These are phyloP conservation scores for Dolichopus griseipennis DNA, from an alignment of 2,888 invertebrate genomes.

Conservation along the genomic window DNA sequence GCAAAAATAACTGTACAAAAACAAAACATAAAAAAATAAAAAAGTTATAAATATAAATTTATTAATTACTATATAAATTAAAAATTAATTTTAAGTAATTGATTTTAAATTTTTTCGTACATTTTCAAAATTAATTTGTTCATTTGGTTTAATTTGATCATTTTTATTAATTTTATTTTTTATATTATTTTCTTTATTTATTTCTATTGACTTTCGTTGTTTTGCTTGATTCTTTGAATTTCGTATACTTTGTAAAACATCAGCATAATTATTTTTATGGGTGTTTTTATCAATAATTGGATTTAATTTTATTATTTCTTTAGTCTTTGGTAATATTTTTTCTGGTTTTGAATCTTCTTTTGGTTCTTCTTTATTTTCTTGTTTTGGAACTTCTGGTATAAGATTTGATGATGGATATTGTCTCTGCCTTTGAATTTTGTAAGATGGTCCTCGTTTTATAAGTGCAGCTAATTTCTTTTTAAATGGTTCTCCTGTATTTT, in stretches of 20 bases:
- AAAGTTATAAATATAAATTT: too few relatives aligned
- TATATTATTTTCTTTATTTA: background rate
- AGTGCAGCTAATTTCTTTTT: slow-evolving; percentile 36
- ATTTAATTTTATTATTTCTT: too few relatives aligned
- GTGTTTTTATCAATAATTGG: background rate
- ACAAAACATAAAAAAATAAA: too few relatives aligned
- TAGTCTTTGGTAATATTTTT: slow-evolving; percentile 17
- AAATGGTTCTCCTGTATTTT: slow-evolving; percentile 27
- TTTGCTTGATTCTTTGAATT: background rate
- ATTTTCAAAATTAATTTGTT: background rate
- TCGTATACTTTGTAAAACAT: slow-evolving; percentile 8
- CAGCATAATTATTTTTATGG: background rate
- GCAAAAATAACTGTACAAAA: too few relatives aligned
- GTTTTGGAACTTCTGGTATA: slow-evolving; percentile 10
- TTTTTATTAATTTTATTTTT: background rate
- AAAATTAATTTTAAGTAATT: background rate
- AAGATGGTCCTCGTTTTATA: slow-evolving; percentile 34
- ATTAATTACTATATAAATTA: background rate
- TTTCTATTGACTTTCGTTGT: background rate
- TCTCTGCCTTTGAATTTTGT: slow-evolving; percentile 27
- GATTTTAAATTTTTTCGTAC: slow-evolving; percentile 8
- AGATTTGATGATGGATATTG: too few relatives aligned
- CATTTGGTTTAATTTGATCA: too few relatives aligned
- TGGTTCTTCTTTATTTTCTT: too few relatives aligned
- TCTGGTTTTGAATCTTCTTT: too few relatives aligned